These are phyloP conservation scores for Manis crassicaudata DNA, from an alignment of 2,797 vertebrate species.

Conservation along the genomic window DNA sequence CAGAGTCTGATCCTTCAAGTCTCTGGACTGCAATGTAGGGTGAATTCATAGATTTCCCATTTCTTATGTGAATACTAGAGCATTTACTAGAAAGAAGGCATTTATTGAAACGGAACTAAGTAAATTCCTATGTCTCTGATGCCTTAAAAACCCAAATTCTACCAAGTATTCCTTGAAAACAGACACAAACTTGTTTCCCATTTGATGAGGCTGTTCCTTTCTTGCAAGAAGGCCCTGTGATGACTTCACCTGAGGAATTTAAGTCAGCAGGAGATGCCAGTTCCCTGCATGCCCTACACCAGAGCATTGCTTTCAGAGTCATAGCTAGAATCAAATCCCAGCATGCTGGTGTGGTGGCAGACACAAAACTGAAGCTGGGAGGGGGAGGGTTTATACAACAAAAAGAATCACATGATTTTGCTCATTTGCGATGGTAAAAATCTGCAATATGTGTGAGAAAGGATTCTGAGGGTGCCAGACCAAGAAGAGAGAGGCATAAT, in stretches of 20 bases:
- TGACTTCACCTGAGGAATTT: neutral
- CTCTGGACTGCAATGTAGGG: neutral
- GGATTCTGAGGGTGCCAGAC: slow-evolving; percentile 15
- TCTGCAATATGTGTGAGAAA: slow-evolving; percentile 6
- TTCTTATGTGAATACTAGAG: neutral
- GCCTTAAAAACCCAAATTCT: neutral
- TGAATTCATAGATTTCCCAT: neutral
- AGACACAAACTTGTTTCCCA: neutral
- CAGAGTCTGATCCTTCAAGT: neutral
- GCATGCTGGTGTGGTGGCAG: neutral
- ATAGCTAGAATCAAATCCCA: neutral
- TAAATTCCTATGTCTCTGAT: neutral
- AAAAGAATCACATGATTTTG: slow-evolving; percentile 13
- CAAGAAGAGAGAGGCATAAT: slow-evolving; percentile 24
- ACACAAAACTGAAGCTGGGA: neutral
- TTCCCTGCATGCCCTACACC: neutral
- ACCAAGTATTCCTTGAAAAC: slow-evolving; percentile 1
- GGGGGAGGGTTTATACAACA: slow-evolving; percentile 23
- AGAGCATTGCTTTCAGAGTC: neutral
- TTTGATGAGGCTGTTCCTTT: neutral
- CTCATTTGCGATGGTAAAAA: slow-evolving; percentile 43
- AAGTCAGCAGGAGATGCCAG: neutral
- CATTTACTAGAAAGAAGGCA: neutral
- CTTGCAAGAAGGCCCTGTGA: neutral
- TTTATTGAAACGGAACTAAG: neutral